Evolutionary conservation across 2,888 invertebrate species (phyloP).

Genomic region (Xanthorhoe designata): DNA sequence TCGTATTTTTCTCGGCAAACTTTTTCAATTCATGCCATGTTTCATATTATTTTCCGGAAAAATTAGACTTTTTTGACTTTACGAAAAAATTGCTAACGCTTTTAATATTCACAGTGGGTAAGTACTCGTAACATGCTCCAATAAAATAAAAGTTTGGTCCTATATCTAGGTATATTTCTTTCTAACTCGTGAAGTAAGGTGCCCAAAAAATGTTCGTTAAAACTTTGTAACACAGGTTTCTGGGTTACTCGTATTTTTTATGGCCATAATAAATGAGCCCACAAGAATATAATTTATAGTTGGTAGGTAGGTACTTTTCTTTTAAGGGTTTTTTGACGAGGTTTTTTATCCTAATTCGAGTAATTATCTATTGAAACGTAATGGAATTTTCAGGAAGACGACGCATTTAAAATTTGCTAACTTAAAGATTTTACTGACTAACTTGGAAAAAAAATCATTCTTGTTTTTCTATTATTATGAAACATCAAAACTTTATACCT

Average conservation of each 20-base stretch:
- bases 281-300: conserved; percentile 35
- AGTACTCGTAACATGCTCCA: conserved; percentile 40
- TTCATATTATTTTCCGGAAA: conserved; percentile 69
- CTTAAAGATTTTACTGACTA: background rate
- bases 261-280: conserved; percentile 35
- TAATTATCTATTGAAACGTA: too few relatives aligned
- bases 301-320: conserved; percentile 26
- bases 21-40: conserved; percentile 76
- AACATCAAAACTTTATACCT: too few relatives aligned
- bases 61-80: conserved; percentile 67
- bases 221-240: conserved; percentile 33
- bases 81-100: conserved; percentile 62
- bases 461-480: background rate
- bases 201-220: conserved; percentile 33
- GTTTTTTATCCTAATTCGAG: background rate
- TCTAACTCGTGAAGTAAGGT: conserved; percentile 22
- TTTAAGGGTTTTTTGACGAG: conserved; percentile 23
- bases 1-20: conserved; percentile 59
- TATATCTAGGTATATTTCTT: conserved; percentile 21
- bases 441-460: background rate
- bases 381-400: too few relatives aligned
- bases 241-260: conserved; percentile 34
- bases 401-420: background rate
- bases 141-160: conserved; percentile 60
- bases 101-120: conserved; percentile 27